Evolutionary conservation across 1,140 invertebrate species (phyloP), one percentile per base, ranked within the genome.

Genomic region (Babylonia areolata): DNA sequence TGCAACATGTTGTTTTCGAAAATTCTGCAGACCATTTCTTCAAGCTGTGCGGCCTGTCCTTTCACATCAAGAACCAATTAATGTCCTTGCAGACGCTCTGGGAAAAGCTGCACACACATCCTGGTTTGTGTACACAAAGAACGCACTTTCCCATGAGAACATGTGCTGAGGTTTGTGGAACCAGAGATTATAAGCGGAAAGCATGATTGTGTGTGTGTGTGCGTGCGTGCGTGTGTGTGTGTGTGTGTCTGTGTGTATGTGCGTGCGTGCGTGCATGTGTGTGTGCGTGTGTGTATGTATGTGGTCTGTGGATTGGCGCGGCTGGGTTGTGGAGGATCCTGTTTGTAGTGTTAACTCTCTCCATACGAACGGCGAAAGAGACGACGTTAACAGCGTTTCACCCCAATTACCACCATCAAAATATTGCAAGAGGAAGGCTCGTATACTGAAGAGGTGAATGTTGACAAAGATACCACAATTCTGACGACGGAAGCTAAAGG

Each of bases 131-230:
- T 6, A 71, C 9, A n/a, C 28, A 9, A 28, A 71, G 69, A 11
- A n/a, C 33, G n/a, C 33, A 71, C 33, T 71, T 71, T 71, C 28
- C 28, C 33, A 71, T n/a, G 28, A 71, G 33, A 6, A 28, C 33
- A n/a, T n/a, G 9, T 9, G 28, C 5, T 6, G 28, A n/a, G 28
- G 69, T 9, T 71, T 9, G 23, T n/a, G 9, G 9, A 11, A 11
- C 28, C 28, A n/a, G 23, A 9, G 9, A 71, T 12, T 6, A 71
- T 28, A n/a, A 71, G 69, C 6, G 28, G 28, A 9, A 12, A 28
- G 28, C 69, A 71, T 71, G 69, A 71, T 71, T 71, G 69, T 71
- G 69, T 71, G 33, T 71, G 69, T 71, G 69, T 71, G 69, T 71
- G 23, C 28, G 33, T 71, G 33, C 28, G 33, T 28, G 33, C 28